phyloP scores from a whole-genome alignment of 2,797 vertebrate species.

The Coranthus polyacanthus region DNA sequence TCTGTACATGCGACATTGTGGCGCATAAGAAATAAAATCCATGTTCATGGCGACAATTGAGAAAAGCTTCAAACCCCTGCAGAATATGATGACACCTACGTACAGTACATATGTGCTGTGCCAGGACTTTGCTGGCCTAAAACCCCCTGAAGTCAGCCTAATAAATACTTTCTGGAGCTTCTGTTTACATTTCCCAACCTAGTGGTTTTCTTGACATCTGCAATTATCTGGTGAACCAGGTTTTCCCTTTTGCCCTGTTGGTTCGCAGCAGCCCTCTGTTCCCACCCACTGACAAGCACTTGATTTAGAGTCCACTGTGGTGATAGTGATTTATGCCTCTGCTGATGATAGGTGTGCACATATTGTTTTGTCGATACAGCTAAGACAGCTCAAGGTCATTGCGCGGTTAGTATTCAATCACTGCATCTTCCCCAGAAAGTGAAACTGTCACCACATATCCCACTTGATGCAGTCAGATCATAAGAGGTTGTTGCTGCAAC shows the following conservation, averaged over 20 bases:
- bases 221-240: slow-evolving; percentile 72
- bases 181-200: slow-evolving; percentile 78
- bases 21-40: slow-evolving; percentile 40
- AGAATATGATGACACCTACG: slow-evolving; percentile 20
- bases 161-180: slow-evolving; percentile 68
- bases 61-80: slow-evolving; percentile 25
- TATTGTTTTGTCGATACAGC: slow-evolving; percentile 80
- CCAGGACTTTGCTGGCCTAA: slow-evolving; percentile 31
- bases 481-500: slow-evolving; percentile 52
- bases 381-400: slow-evolving; percentile 77
- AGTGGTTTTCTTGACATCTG: slow-evolving; percentile 76
- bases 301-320: slow-evolving; percentile 73
- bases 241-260: slow-evolving; percentile 70
- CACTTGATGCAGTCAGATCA: slow-evolving; percentile 59
- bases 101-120: slow-evolving; percentile 3
- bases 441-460: slow-evolving; percentile 58
- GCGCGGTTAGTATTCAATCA: slow-evolving; percentile 72
- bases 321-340: slow-evolving; percentile 77
- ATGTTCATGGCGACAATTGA: slow-evolving; percentile 28
- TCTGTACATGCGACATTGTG: slow-evolving; percentile 22
- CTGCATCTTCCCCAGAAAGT: slow-evolving; percentile 57
- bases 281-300: slow-evolving; percentile 76
- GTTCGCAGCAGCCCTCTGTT: slow-evolving; percentile 55
- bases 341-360: slow-evolving; percentile 81
- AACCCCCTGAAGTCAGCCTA: slow-evolving; percentile 54